Base-by-base conservation (phyloP, 1,140 invertebrate species). In the Idris sp. region DNA sequence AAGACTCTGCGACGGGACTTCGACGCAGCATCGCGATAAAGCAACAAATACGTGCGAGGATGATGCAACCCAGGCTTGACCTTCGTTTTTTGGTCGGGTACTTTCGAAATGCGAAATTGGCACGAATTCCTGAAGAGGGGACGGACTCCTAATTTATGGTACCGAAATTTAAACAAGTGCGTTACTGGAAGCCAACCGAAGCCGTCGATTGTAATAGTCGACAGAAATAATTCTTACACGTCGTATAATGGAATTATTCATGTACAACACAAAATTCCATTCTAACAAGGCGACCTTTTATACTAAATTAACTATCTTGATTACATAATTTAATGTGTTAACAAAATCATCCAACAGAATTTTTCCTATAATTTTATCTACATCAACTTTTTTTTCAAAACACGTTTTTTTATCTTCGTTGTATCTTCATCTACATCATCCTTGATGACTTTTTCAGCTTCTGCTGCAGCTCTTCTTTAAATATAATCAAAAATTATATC, bases 1-100 rank as follows among this genome's bases (percentile, higher is more conserved):
- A 48, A 35, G 44, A 36, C 19, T 10, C n/a, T 18, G 16, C 8
- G 22, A 35, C 38, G 18, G 19, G 14, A n/a, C 6, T 14, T 49
- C 48, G 71, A 68, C 72, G 56, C 41, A 19, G 43, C 48, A 74
- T 74, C 62, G 48, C 40, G 71, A 74, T 74, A 74, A 58, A 59
- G 9, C 14, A 13, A 38, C 18, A 16, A 48, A 48, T 40, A 40
- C 54, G 72, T 36, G 56, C 64, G 58, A 62, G 43, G 51, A 72
- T 49, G 38, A 10, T 62, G 36, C 58, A 41, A 64, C 58, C 35
- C 11, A 14, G 15, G 2, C n/a, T n/a, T 68, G 51, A 74, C 62
- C 72, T 68, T 62, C 54, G 62, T 46, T 18, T 25, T 18, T n/a
- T n/a, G n/a, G n/a, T n/a, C n/a, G n/a, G n/a, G 19, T 33, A 30